Evolutionary conservation across 2,888 invertebrate species (phyloP), one percentile per base, ranked within the genome.

Genomic region (Ennomos erosarius): DNA sequence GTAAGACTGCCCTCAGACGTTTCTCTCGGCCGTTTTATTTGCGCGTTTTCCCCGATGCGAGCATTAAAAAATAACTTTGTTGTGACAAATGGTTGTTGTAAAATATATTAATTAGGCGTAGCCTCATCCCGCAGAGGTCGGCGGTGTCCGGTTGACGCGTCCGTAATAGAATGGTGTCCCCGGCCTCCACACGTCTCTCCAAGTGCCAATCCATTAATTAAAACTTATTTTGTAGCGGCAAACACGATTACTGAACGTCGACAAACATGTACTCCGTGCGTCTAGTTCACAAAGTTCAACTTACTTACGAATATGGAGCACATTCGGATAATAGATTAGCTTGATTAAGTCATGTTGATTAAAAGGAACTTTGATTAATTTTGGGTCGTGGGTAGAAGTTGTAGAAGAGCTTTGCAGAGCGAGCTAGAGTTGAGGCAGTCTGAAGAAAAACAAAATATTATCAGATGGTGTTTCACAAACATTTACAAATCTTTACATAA

Each of bases 131-230:
- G 50, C 64, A 64, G 56, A 69, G 66, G 68, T 66, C 62, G 54
- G 47, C 62, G 64, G 72, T 65, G 82, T 76, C 79, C 79, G 69
- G 79, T 76, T 79, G 78, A 80, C 76, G 79, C 68, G 71, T 73
- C 67, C 75, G 79, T 82, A 81, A 83, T 78, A 70, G 78, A 80
- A 78, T 79, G 75, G 76, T 78, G 76, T 81, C 81, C 85, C 83
- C 70, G 70, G 78, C 76, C 79, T 78, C 75, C 78, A 85, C 81
- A 83, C 85, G 78, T 84, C 86, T 88, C 89, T 87, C 90, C 72
- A 84, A 88, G 86, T 87, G 82, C 85, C 88, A 83, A 91, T 92
- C 89, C 92, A 91, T 92, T 92, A 92, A 92, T 92, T 92, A 91
- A 90, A 92, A 92, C 86, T 91, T 91, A 88, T 90, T 89, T 89